A percentile compares a stretch with the other conserved stretches of the same genome.
Evolutionary conservation across 2,113 vertebrate species (phyloP).

Genomic region (Otis tarda): DNA sequence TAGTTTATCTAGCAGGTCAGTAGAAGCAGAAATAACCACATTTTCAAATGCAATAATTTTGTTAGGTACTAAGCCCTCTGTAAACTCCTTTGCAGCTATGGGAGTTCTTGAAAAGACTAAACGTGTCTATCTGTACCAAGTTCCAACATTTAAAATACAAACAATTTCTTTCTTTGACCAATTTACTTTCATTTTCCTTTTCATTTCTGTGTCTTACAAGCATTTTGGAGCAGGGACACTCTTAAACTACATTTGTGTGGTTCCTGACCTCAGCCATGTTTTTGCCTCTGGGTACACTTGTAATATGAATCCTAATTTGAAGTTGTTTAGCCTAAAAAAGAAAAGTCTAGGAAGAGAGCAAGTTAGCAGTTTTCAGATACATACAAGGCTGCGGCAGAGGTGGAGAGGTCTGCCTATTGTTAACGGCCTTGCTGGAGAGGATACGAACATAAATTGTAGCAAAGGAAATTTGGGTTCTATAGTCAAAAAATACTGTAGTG

Average conservation of each 20-base stretch:
- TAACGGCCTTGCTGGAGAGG: not conserved
- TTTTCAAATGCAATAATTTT: constrained; percentile 9
- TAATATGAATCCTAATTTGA: not conserved
- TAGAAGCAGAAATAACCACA: constrained; percentile 4
- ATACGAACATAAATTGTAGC: not conserved
- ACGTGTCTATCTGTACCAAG: not conserved
- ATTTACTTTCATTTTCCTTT: not conserved
- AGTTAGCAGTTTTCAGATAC: not conserved
- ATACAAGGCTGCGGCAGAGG: not conserved
- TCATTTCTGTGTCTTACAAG: not conserved
- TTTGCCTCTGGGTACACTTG: not conserved
- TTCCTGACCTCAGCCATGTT: not conserved
- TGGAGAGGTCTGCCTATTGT: not conserved
- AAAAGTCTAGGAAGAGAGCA: not conserved
- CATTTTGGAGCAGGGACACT: not conserved
- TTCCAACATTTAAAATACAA: not conserved
- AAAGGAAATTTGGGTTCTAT: not conserved
- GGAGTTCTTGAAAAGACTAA: not conserved
- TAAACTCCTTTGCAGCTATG: constrained; percentile 1
- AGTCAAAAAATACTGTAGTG: not conserved
- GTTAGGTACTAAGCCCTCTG: not conserved
- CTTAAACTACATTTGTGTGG: not conserved
- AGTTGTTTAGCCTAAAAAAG: not conserved
- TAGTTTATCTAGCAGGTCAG: not conserved
- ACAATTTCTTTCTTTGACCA: not conserved